Percentiles rank a stretch among this genome's conserved stretches.
Evolutionary conservation across 2,113 vertebrate species (phyloP).

Genomic region (Onychorhynchus coronatus): DNA sequence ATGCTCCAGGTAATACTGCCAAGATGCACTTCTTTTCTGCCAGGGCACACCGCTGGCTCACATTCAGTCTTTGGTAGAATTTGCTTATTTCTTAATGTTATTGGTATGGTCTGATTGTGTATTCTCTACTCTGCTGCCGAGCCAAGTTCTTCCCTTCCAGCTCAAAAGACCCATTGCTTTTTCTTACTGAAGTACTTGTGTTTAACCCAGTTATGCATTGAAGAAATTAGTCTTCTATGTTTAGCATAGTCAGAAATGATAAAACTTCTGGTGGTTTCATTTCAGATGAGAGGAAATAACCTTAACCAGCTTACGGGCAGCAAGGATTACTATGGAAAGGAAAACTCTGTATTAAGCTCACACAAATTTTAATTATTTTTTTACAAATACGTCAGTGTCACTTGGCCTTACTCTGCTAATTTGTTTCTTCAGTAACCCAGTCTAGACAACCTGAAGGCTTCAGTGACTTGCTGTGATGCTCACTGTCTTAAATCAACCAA

Average conservation of each 20-base stretch:
- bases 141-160: background rate
- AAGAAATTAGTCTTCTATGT: background rate
- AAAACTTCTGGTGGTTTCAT: background rate
- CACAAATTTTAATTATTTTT: background rate
- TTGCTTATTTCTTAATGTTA: background rate
- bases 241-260: background rate
- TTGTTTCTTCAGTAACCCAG: background rate
- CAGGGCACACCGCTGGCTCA: background rate
- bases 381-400: background rate
- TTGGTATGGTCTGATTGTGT: background rate
- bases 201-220: background rate
- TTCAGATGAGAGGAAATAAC: background rate
- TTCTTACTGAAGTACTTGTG: background rate
- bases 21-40: background rate
- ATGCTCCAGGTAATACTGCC: background rate
- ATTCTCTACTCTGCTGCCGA: background rate
- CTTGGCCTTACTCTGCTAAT: background rate
- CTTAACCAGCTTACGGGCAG: background rate
- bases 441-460: background rate
- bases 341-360: background rate
- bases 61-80: background rate
- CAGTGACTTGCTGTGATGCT: background rate
- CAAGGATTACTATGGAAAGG: background rate
- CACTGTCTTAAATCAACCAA: background rate
- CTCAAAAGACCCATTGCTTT: background rate